Evolutionary conservation across 1,140 invertebrate genomes (phyloP), one percentile per base, ranked within the genome.

Genomic region (Lordiphosa clarofinis): DNA sequence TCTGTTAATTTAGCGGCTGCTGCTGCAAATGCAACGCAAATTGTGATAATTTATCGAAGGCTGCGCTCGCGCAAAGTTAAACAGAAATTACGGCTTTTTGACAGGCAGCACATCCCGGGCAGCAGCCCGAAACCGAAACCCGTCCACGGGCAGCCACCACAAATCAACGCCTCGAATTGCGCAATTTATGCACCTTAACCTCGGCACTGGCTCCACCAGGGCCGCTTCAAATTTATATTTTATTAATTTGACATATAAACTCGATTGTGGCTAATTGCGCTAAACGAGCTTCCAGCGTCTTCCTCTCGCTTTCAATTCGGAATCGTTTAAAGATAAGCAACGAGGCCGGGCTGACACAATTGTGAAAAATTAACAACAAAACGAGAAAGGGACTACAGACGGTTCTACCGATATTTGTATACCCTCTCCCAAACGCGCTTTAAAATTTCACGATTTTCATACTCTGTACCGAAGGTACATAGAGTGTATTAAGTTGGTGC

Each of bases 181-280:
- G 39, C 56, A 78, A 78, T 78, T 73, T 78, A 78, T 78, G 74
- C 64, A 56, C 56, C 54, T 69, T 61, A 65, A 61, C 74, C 74
- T 73, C 60, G 70, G 54, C 60, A 64, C 47, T 12, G 11, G 48
- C 48, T 39, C 19, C 0, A 28, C 64, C 35, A 63, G 65, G 74
- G 68, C 73, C 74, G 56, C 63, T 64, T 63, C 58, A 64, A 68
- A 72, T 78, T 73, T 72, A 78, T 78, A 73, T 75, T 81, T 81
- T 81, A 81, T 81, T 81, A 81, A 81, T 81, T 81, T 81, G 75
- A 81, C 75, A 81, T 74, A 81, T 81, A 73, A 75, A 79, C 71
- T 82, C 84, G 73, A 86, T 87, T 87, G 73, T 87, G 73, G 67
- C 84, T 87, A 87, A 87, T 87, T 87, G 73, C 73, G 57, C 60